These are phyloP conservation scores for Euleptes europaea DNA, from an alignment of 2,113 vertebrate species.

Conservation along the genomic window DNA sequence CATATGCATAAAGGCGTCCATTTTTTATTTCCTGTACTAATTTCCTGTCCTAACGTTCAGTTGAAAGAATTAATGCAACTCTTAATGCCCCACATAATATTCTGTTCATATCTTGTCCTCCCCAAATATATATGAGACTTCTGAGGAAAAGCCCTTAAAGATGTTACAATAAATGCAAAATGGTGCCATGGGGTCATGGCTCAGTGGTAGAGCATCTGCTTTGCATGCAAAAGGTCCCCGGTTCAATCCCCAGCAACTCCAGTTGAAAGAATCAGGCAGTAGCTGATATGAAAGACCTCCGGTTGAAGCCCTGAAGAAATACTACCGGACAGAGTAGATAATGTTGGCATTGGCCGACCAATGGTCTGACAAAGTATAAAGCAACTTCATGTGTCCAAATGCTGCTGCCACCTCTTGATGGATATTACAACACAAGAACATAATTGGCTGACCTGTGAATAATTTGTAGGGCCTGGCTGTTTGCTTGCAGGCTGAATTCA, in stretches of 20 bases:
- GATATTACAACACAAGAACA: background rate
- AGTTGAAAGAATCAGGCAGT: too few species aligned
- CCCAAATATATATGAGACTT: slow-evolving; percentile 17
- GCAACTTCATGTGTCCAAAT: too few species aligned
- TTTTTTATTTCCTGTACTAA: slow-evolving; percentile 63
- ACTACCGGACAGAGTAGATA: too few species aligned
- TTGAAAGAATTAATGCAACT: slow-evolving; percentile 31
- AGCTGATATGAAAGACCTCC: too few species aligned
- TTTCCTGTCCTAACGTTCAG: slow-evolving; percentile 50
- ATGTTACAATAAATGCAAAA: background rate
- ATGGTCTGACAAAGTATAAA: too few species aligned
- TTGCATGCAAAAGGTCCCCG: too few species aligned
- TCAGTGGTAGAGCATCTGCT: too few species aligned
- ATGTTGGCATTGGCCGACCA: too few species aligned
- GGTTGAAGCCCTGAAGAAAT: too few species aligned
- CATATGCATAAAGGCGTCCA: slow-evolving; percentile 61
- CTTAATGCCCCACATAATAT: slow-evolving; percentile 16
- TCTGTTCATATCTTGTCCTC: slow-evolving; percentile 41
- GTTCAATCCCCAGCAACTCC: too few species aligned
- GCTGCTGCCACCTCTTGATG: background rate
- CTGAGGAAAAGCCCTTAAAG: background rate
- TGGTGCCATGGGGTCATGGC: too few species aligned
- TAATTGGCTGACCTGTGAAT: background rate
- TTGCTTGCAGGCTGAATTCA: background rate
- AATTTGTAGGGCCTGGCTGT: background rate